Conservation (phyloP, 2,888 invertebrate genomes). For the Epirrita christyi region DNA sequence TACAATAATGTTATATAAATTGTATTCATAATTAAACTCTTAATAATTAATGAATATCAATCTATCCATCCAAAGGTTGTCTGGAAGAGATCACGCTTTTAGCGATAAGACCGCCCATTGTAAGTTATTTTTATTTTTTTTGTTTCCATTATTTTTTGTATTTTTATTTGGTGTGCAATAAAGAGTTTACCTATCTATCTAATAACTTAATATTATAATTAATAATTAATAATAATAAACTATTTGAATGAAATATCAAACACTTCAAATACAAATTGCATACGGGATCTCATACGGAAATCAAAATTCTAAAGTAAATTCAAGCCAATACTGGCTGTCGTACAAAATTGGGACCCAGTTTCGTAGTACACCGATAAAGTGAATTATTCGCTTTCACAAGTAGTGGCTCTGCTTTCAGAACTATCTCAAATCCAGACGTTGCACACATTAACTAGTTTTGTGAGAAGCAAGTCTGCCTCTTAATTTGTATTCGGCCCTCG, state of each 20-base stretch:
- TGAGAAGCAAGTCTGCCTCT: constrained; percentile 67
- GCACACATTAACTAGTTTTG: constrained; percentile 74
- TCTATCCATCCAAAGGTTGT: too few species aligned
- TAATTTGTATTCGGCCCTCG: constrained; percentile 79
- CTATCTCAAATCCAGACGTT: constrained; percentile 68
- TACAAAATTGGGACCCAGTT: constrained; percentile 30
- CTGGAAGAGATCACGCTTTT: too few species aligned
- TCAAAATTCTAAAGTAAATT: constrained; percentile 13
- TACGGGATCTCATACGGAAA: neutral
- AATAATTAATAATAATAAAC: too few species aligned
- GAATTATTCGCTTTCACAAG: constrained; percentile 49
- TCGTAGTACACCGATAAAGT: constrained; percentile 41
- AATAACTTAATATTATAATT: too few species aligned
- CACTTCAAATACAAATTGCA: neutral
- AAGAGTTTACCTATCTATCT: too few species aligned
- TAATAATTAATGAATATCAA: too few species aligned
- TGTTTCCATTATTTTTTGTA: too few species aligned
- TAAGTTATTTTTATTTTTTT: too few species aligned
- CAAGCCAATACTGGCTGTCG: constrained; percentile 21
- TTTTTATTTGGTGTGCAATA: too few species aligned
- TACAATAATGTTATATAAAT: too few species aligned
- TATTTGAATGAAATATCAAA: neutral
- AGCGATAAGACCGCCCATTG: too few species aligned
- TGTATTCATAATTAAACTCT: too few species aligned
- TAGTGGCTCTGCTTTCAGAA: constrained; percentile 53